Conservation (phyloP, 1,140 invertebrate genomes). For the Monochamus saltuarius region DNA sequence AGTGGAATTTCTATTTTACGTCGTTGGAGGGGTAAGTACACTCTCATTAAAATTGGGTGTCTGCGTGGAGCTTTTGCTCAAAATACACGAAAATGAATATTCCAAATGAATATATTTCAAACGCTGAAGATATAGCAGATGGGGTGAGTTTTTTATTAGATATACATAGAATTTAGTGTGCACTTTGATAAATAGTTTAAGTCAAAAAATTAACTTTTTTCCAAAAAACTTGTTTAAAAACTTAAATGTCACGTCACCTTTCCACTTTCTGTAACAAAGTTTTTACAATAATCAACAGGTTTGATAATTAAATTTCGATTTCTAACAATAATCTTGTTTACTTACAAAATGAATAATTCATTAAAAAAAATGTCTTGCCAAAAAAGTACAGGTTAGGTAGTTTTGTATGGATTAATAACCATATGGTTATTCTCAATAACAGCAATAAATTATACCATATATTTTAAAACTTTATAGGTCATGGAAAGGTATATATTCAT, state of each 20-base stretch:
- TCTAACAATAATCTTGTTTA: no score
- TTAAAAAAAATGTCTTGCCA: no score
- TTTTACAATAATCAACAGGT: constrained; percentile 13
- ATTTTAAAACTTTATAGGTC: constrained; percentile 2
- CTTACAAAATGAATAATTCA: no score
- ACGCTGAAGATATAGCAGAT: constrained; percentile 92
- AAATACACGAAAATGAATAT: constrained; percentile 67
- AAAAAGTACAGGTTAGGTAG: no score
- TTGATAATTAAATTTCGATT: neutral
- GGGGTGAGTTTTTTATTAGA: constrained; percentile 67
- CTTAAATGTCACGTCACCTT: constrained; percentile 35
- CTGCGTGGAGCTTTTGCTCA: constrained; percentile 40
- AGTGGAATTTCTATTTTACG: neutral
- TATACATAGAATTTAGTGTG: constrained; percentile 19
- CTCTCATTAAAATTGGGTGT: constrained; percentile 26
- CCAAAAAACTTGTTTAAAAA: constrained; percentile 26
- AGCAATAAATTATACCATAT: constrained; percentile 7
- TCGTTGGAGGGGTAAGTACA: neutral
- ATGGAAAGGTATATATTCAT: constrained; percentile 7
- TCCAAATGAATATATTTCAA: constrained; percentile 85
- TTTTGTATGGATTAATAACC: neutral
- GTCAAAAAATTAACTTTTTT: constrained; percentile 15
- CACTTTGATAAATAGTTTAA: constrained; percentile 8
- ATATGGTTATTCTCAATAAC: neutral
- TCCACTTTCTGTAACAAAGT: constrained; percentile 8